Percentiles rank a stretch among this genome's conserved stretches.
phyloP scores from a whole-genome alignment of 2,113 vertebrate genomes.

The Lophotis ruficrista region DNA sequence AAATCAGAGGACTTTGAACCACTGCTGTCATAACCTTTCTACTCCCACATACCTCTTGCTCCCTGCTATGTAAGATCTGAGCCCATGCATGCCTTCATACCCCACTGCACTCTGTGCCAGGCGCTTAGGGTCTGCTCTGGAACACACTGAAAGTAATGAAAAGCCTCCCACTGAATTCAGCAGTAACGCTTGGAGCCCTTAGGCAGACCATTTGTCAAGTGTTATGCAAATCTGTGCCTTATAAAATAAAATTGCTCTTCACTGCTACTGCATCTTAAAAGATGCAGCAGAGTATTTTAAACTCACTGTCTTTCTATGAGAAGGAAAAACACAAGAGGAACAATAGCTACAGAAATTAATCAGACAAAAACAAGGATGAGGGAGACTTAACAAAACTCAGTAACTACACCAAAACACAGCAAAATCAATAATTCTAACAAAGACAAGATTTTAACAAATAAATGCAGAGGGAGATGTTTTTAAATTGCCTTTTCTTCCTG shows the following conservation, averaged over 20 bases:
- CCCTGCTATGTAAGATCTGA: not conserved
- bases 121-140: not conserved
- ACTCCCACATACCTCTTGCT: not conserved
- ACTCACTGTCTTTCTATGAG: not conserved
- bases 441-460: not conserved
- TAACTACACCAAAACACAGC: not conserved
- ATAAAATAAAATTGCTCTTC: not conserved
- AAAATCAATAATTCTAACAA: not conserved
- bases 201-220: not conserved
- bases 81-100: not conserved
- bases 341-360: not conserved
- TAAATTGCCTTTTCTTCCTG: not conserved
- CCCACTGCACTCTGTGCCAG: not conserved
- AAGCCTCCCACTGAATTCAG: not conserved
- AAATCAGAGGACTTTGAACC: not conserved
- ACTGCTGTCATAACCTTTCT: not conserved
- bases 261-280: not conserved
- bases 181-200: not conserved
- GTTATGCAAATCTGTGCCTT: not conserved
- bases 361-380: not conserved
- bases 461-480: not conserved
- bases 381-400: not conserved
- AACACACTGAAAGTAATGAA: not conserved
- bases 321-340: not conserved
- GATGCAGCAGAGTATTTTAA: not conserved